Conservation (phyloP, 2,113 vertebrate species). For the Actenoides lindsayi region DNA sequence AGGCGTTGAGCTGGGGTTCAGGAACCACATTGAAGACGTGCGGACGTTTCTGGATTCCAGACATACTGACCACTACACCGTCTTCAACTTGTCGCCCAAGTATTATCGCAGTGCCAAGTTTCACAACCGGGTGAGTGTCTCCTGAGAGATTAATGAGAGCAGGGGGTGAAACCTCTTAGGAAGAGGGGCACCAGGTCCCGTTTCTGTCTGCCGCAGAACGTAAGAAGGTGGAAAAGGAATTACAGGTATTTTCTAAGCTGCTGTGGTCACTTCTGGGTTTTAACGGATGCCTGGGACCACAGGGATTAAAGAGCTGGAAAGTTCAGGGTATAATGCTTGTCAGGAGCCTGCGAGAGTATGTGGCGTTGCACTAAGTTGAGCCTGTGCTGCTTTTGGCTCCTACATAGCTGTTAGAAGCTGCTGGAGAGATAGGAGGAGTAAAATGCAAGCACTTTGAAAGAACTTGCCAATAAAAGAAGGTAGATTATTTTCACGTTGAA, state of each 20-base stretch:
- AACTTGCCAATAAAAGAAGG: background rate
- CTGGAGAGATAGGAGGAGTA: background rate
- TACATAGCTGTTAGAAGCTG: background rate
- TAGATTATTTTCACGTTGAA: background rate
- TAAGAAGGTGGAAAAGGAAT: background rate
- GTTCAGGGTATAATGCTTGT: background rate
- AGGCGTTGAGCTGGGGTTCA: constrained; percentile 90
- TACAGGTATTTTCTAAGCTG: background rate
- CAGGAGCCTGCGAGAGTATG: background rate
- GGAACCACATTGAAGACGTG: constrained; percentile 98
- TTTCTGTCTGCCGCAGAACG: background rate
- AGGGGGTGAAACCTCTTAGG: background rate
- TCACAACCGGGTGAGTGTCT: constrained; percentile 91
- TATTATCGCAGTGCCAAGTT: constrained; percentile 97
- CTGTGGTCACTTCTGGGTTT: background rate
- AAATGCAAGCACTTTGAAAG: background rate
- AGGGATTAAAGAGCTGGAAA: background rate
- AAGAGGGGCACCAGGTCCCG: background rate
- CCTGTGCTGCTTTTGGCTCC: background rate
- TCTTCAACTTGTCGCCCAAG: constrained; percentile 97
- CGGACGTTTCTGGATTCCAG: constrained; percentile 94
- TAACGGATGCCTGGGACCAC: background rate
- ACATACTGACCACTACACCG: constrained; percentile 97
- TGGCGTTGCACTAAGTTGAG: background rate
- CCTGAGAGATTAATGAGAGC: rapidly evolving